Evolutionary conservation across 2,888 invertebrate genomes (phyloP), one percentile per base, ranked within the genome.

Genomic region (Charanyca ferruginea): DNA sequence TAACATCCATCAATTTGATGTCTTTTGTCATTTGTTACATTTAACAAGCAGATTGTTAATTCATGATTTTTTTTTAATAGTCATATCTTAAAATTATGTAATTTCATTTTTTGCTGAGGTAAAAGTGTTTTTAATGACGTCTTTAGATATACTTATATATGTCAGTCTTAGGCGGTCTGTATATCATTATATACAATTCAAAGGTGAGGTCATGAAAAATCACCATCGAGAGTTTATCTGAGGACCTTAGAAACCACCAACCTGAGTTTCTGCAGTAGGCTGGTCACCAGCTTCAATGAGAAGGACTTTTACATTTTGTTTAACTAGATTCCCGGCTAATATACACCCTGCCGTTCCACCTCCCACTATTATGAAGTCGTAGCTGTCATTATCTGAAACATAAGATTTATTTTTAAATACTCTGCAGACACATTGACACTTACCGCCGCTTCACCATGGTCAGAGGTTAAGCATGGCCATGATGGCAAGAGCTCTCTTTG

Each of bases 301-400:
- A 0, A 76, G 16, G 2, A 75, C 77, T 0, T 25, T 59, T 0
- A 22, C 2, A 2, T 71, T 59, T 0, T 3, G 16, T 35, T 18
- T 22, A 18, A 11, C 69, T 35, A 73, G n/a, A 35, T 69, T 44
- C 25, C 63, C 44, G 16, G 75, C 73, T 20, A 74, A 6, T 0
- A 75, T 25, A 22, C 63, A 58, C 0, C 73, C 73, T 9, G 75
- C 62, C 0, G 73, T 73, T 11, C 73, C 73, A 0, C 75, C 73
- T 11, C 73, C 73, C 0, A 73, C 16, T 18, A 73, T 45, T 0
- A 73, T 2, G 16, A 58, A 41, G 38, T 73, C 73, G 1, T 2
- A 4, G 1, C 16, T 16, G 7, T 1, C 1, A 0, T 35, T 41
- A 58, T 75, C 73, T 73, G 32, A 3, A 61, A 45, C 35, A 53